Percentiles rank a stretch among this genome's conserved stretches.
Conservation (phyloP, 2,888 invertebrate genomes). For the Drosophila kambysellisi region DNA sequence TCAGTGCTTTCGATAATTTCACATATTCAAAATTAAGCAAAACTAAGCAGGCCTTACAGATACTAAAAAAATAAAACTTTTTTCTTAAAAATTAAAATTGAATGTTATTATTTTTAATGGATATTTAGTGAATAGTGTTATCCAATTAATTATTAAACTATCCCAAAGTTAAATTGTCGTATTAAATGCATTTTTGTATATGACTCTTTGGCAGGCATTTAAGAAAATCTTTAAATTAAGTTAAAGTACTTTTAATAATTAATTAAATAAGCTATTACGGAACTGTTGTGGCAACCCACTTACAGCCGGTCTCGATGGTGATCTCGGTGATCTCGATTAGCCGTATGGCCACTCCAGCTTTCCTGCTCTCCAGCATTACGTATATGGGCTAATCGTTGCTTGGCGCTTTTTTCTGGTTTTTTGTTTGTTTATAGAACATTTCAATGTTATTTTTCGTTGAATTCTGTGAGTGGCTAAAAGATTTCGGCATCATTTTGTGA, state of each 20-base stretch:
- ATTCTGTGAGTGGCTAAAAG: constrained; percentile 49
- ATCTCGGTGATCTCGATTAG: constrained; percentile 43
- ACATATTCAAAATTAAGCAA: too few species aligned
- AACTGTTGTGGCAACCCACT: constrained; percentile 29
- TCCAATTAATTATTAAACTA: background rate
- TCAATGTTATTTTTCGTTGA: constrained; percentile 67
- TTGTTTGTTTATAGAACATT: constrained; percentile 71
- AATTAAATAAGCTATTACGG: background rate
- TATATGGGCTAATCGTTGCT: constrained; percentile 64
- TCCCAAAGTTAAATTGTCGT: background rate
- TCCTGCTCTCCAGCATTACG: constrained; percentile 22
- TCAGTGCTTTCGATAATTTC: background rate
- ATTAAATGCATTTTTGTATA: background rate
- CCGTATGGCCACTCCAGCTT: constrained; percentile 27
- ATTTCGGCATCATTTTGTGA: constrained; percentile 59
- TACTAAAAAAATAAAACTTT: background rate
- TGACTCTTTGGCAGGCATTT: background rate
- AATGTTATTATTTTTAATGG: background rate
- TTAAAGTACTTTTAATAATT: background rate
- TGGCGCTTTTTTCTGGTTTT: constrained; percentile 38
- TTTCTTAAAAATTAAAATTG: too few species aligned
- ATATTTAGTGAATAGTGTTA: background rate
- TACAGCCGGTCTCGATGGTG: constrained; percentile 15
- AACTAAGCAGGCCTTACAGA: background rate
- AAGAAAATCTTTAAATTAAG: background rate